These are phyloP conservation scores for Paraplagusia blochii DNA, from an alignment of 2,113 vertebrate species.

Conservation along the genomic window DNA sequence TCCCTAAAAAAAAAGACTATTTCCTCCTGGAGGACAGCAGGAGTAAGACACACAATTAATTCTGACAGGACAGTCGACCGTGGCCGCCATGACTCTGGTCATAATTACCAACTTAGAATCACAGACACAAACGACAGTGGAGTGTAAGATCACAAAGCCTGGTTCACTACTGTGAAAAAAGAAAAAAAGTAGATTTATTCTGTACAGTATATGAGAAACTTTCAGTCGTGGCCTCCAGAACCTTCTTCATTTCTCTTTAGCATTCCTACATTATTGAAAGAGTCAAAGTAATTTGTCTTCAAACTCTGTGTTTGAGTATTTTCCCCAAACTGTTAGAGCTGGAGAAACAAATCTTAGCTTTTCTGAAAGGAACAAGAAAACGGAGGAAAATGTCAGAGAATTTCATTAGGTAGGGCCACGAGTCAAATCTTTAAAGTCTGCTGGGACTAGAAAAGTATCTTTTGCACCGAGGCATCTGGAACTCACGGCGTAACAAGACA, in stretches of 20 bases:
- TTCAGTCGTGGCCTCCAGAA: no score
- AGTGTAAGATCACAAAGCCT: background rate
- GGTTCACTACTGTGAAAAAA: background rate
- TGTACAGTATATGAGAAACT: background rate
- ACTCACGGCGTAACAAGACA: background rate
- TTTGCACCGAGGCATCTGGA: background rate
- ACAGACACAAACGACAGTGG: background rate
- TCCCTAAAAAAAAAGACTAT: no score
- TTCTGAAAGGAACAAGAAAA: constrained; percentile 1
- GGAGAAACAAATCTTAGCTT: background rate
- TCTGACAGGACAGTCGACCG: constrained; percentile 14
- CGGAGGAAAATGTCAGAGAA: background rate
- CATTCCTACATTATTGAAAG: background rate
- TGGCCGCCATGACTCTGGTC: background rate
- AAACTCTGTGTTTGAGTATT: background rate
- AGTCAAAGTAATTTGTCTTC: background rate
- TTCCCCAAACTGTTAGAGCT: background rate
- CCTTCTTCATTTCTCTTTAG: background rate
- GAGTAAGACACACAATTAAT: constrained; percentile 16
- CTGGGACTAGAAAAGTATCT: background rate
- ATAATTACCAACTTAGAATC: constrained; percentile 5
- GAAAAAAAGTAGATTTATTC: background rate
- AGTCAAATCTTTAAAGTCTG: background rate
- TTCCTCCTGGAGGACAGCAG: background rate
- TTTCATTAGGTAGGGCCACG: background rate